Percentiles rank a stretch among this genome's conserved stretches.
These are phyloP conservation scores for Escarpia spicata DNA, from an alignment of 2,888 invertebrate genomes.

Conservation along the genomic window DNA sequence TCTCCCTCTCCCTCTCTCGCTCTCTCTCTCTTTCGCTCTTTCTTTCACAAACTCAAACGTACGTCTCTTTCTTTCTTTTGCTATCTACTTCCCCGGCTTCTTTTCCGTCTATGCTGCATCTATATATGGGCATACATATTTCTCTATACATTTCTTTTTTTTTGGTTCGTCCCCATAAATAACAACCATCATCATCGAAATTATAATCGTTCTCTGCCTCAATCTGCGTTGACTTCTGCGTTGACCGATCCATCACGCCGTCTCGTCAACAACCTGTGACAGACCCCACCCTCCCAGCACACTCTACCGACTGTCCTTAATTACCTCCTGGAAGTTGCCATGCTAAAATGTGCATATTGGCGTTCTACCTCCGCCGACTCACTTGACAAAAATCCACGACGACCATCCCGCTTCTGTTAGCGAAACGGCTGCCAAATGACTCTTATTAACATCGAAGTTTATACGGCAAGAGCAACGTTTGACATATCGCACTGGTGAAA, in stretches of 20 bases:
- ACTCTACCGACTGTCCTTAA: not conserved
- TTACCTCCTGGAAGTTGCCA: not conserved
- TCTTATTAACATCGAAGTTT: not conserved
- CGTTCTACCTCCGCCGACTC: not conserved
- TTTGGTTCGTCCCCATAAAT: constrained; percentile 39
- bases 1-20: not conserved
- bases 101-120: not conserved
- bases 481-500: not conserved
- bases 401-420: not conserved
- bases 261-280: not conserved
- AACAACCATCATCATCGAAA: not conserved
- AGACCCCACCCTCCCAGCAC: not conserved
- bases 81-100: not conserved
- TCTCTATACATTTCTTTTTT: not conserved
- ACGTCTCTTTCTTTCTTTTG: not conserved
- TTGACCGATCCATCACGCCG: not conserved
- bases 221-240: no score
- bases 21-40: not conserved
- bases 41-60: not conserved
- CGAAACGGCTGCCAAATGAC: not conserved
- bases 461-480: not conserved
- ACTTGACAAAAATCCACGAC: not conserved
- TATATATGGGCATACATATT: no score
- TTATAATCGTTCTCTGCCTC: no score
- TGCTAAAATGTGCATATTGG: not conserved